Evolutionary conservation across 2,888 invertebrate species (phyloP).

Genomic region (Monochamus alternatus): DNA sequence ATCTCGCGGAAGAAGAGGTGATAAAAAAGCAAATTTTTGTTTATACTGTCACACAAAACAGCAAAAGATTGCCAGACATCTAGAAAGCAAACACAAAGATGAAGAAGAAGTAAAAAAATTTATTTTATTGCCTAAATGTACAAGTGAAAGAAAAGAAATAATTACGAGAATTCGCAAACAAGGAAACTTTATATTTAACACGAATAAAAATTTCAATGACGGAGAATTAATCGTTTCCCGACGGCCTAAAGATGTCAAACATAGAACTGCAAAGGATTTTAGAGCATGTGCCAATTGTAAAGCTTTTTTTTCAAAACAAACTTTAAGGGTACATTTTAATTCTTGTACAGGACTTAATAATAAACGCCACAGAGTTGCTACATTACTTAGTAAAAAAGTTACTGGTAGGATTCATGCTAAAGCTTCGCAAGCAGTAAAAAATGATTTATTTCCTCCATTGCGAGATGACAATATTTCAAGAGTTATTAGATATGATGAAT

Average conservation of each 20-base stretch:
- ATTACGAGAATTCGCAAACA: slow-evolving; percentile 27
- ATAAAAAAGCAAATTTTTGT: slow-evolving; percentile 35
- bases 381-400: slow-evolving; percentile 19
- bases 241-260: slow-evolving; percentile 4
- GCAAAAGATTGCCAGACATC: slow-evolving; percentile 32
- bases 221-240: slow-evolving; percentile 35
- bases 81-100: slow-evolving; percentile 29
- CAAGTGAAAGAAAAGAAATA: slow-evolving; percentile 12
- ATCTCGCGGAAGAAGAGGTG: slow-evolving; percentile 25
- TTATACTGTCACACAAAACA: slow-evolving; percentile 36
- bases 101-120: slow-evolving; percentile 33
- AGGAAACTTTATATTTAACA: slow-evolving; percentile 34
- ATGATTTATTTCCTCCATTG: slow-evolving; percentile 31
- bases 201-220: slow-evolving; percentile 15
- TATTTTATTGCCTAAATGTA: slow-evolving; percentile 22
- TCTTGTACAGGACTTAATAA: slow-evolving; percentile 2
- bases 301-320: slow-evolving; percentile 34
- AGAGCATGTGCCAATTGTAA: slow-evolving; percentile 34
- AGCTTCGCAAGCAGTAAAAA: slow-evolving; percentile 26
- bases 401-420: slow-evolving; percentile 11
- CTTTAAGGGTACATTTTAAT: slow-evolving; percentile 22
- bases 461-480: slow-evolving; percentile 28
- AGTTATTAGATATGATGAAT: slow-evolving; percentile 1
- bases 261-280: slow-evolving; percentile 18
- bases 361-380: background rate